Evolutionary conservation across 2,888 invertebrate species (phyloP).

Genomic region (Synanthedon vespiformis): DNA sequence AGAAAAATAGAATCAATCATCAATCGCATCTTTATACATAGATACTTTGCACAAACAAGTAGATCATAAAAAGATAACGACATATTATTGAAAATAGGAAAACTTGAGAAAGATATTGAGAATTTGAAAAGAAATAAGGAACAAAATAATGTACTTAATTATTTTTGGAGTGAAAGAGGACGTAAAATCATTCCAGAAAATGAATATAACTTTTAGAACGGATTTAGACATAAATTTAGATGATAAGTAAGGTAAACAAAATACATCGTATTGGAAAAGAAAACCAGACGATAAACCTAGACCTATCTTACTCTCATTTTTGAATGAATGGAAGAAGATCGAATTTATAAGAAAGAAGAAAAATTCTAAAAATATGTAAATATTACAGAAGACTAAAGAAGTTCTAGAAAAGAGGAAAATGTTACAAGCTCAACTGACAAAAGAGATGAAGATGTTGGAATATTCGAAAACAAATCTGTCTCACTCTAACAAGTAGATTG

Average conservation of each 20-base stretch:
- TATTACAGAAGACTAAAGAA: constrained; percentile 6
- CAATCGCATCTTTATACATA: too few species aligned
- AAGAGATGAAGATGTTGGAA: too few species aligned
- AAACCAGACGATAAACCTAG: neutral
- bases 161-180: too few species aligned
- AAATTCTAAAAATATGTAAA: constrained; percentile 1
- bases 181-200: neutral
- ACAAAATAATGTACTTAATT: too few species aligned
- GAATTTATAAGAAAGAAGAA: constrained; percentile 2
- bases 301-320: constrained; percentile 1
- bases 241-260: neutral
- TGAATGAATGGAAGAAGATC: constrained; percentile 5
- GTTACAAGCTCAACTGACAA: neutral
- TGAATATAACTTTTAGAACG: neutral
- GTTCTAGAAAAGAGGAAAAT: constrained; percentile 5
- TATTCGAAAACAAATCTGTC: too few species aligned
- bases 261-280: neutral
- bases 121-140: too few species aligned
- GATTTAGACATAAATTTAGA: neutral
- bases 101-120: too few species aligned
- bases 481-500: too few species aligned
- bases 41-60: too few species aligned
- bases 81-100: too few species aligned
- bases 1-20: too few species aligned
- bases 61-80: too few species aligned